Percentiles rank a stretch among this genome's conserved stretches.
phyloP scores from a whole-genome alignment of 2,113 vertebrate genomes.

The Smithornis capensis region DNA sequence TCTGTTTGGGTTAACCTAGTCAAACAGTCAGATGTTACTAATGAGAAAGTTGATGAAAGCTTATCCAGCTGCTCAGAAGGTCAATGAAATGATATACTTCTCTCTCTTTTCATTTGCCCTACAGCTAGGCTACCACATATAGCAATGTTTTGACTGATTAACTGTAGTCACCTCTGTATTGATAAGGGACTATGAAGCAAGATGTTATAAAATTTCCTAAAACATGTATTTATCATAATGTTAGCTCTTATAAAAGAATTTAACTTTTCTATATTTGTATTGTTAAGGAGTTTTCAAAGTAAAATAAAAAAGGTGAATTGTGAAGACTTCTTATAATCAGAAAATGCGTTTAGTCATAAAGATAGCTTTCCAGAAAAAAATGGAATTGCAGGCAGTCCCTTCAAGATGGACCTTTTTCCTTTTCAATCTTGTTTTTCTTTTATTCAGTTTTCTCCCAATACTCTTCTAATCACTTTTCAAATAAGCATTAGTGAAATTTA shows the following conservation, averaged over 20 bases:
- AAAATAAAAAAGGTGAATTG: background rate
- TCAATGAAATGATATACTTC: background rate
- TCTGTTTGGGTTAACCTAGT: slow-evolving; percentile 54
- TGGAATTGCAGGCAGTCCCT: background rate
- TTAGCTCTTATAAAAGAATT: background rate
- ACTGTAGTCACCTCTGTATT: slow-evolving; percentile 3
- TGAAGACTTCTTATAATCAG: background rate
- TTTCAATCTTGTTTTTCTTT: background rate
- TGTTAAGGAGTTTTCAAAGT: background rate
- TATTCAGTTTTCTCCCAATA: background rate
- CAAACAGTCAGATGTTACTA: slow-evolving; percentile 39
- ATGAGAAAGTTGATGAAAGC: slow-evolving; percentile 51
- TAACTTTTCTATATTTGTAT: background rate
- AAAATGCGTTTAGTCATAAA: background rate
- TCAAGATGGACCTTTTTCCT: background rate
- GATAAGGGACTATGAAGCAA: background rate
- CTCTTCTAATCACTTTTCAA: background rate
- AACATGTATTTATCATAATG: background rate
- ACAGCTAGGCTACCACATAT: background rate
- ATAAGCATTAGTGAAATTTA: background rate
- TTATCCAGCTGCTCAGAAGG: slow-evolving; percentile 40
- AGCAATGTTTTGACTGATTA: slow-evolving; percentile 1
- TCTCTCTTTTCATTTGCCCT: background rate
- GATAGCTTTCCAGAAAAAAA: background rate
- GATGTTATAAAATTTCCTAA: background rate